Percentiles rank a stretch among this genome's conserved stretches.
phyloP scores from a whole-genome alignment of 1,140 invertebrate species.

The Papilio polyxenes region DNA sequence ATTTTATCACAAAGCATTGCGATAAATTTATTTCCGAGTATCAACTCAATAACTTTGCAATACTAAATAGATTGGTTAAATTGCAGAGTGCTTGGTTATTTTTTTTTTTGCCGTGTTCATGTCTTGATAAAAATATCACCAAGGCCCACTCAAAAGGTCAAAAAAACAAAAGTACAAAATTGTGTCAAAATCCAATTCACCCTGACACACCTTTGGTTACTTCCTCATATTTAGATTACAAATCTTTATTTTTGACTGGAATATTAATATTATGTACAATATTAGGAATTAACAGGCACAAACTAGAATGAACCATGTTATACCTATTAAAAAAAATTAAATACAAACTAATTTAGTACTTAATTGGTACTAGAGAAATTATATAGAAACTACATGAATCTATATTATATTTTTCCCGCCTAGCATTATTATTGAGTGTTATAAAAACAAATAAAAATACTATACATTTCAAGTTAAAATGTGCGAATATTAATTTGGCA shows the following conservation, averaged over 20 bases:
- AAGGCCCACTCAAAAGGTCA: neutral
- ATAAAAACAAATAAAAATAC: no score
- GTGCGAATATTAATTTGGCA: no score
- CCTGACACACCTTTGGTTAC: neutral
- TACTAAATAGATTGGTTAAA: neutral
- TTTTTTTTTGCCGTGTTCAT: neutral
- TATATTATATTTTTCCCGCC: no score
- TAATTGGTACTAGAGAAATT: no score
- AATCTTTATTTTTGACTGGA: neutral
- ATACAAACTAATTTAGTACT: no score
- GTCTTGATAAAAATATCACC: neutral
- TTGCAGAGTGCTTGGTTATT: neutral
- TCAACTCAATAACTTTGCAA: neutral
- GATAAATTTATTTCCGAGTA: neutral
- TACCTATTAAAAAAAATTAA: no score
- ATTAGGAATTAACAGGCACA: no score
- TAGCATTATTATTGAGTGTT: no score
- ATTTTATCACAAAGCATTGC: conserved; percentile 2
- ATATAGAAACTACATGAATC: no score
- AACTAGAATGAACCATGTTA: no score
- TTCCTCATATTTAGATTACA: neutral
- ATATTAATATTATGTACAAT: neutral
- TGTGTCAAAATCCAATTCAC: neutral
- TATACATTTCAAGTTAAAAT: no score
- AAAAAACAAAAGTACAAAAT: no score